Evolutionary conservation across 92 coral and sea anemone genomes (phyloP).

Genomic region (Zoanthus solanderi): DNA sequence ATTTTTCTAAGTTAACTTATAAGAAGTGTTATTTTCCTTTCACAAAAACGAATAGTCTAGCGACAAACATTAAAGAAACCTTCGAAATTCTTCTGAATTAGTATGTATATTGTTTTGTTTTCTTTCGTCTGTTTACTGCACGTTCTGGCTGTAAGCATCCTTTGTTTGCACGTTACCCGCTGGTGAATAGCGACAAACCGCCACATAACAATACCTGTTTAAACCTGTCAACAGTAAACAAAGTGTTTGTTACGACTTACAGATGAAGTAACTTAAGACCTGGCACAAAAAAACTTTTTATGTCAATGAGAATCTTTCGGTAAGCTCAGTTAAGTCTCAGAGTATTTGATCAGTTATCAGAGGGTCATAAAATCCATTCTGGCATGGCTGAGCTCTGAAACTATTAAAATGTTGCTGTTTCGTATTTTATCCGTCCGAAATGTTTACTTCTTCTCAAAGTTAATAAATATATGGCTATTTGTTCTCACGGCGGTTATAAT

Average conservation of each 20-base stretch:
- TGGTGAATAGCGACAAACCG: constrained; percentile 15
- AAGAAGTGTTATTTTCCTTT: too few species aligned
- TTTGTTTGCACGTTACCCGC: constrained; percentile 37
- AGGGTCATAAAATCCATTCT: too few species aligned
- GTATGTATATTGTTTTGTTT: neutral
- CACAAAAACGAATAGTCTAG: neutral
- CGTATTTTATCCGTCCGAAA: too few species aligned
- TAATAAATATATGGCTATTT: too few species aligned
- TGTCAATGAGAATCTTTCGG: too few species aligned
- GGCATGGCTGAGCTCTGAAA: too few species aligned
- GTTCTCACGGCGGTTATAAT: too few species aligned
- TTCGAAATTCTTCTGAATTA: neutral
- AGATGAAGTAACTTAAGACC: neutral
- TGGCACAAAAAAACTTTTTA: neutral
- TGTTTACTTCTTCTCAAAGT: too few species aligned
- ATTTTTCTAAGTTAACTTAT: too few species aligned
- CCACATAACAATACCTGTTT: constrained; percentile 12
- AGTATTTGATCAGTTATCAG: too few species aligned
- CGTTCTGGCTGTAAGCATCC: constrained; percentile 23
- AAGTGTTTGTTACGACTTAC: neutral
- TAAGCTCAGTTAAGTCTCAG: too few species aligned
- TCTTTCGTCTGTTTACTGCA: constrained; percentile 3
- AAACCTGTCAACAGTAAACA: neutral
- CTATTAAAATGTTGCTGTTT: too few species aligned
- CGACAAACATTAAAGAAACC: neutral